Evolutionary conservation across 2,797 vertebrate genomes (phyloP).

Genomic region (Stomatorhinus walkeri): DNA sequence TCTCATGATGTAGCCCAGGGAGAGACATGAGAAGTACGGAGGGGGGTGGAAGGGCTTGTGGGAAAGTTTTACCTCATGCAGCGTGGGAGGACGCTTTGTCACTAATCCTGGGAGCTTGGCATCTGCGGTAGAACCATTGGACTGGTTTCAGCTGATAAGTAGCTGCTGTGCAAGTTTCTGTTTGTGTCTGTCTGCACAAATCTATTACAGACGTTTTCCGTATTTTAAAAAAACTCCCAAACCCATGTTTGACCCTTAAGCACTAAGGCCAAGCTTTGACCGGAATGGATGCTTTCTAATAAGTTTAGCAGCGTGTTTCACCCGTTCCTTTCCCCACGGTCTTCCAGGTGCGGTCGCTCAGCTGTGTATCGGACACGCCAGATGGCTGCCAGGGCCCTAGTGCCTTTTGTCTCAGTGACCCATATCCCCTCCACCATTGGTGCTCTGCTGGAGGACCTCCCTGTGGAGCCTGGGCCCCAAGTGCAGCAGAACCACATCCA

Average conservation of each 20-base stretch:
- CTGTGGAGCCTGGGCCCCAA: conserved; percentile 45
- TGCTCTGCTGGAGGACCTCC: conserved; percentile 67
- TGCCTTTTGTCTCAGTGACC: conserved; percentile 76
- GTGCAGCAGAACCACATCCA: conserved; percentile 79
- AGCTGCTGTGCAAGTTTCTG: not conserved
- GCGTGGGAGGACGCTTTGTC: not conserved
- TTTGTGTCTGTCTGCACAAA: not conserved
- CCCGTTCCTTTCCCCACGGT: not conserved
- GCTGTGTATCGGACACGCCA: conserved; percentile 81
- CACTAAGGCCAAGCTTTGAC: not conserved
- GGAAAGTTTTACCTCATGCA: not conserved
- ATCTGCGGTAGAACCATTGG: not conserved
- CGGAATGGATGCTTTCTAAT: not conserved
- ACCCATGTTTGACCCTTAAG: not conserved
- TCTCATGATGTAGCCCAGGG: not conserved
- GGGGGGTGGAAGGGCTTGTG: not conserved
- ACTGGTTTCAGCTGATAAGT: not conserved
- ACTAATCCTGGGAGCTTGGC: not conserved
- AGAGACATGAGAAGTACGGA: not conserved
- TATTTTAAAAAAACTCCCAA: too few relatives aligned
- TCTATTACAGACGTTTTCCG: not conserved
- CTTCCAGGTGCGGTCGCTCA: conserved; percentile 70
- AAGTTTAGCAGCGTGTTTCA: not conserved
- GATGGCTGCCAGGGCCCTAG: conserved; percentile 84
- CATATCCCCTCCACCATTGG: conserved; percentile 61